phyloP scores from a whole-genome alignment of 1,140 invertebrate species.

The Helicoverpa armigera region DNA sequence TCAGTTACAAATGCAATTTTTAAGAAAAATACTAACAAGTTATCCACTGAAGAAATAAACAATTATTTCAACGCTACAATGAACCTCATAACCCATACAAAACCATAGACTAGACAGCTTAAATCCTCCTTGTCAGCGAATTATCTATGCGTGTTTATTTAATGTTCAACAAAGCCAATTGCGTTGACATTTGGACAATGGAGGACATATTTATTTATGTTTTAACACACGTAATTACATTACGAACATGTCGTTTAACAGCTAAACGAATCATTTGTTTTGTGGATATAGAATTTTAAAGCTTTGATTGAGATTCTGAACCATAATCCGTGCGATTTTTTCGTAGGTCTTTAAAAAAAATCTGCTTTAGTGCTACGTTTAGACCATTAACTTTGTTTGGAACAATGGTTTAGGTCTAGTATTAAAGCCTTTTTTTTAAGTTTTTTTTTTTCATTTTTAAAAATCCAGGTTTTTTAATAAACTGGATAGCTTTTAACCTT shows the following conservation, averaged over 20 bases:
- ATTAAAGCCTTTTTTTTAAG: too few relatives aligned
- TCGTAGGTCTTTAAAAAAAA: too few relatives aligned
- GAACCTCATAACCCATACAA: neutral
- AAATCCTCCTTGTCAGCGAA: constrained; percentile 2
- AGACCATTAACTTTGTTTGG: too few relatives aligned
- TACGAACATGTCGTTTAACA: constrained; percentile 18
- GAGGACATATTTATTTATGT: constrained; percentile 16
- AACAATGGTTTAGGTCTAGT: too few relatives aligned
- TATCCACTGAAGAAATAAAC: neutral
- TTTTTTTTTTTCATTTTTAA: too few relatives aligned
- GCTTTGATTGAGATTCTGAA: too few relatives aligned
- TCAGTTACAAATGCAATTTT: too few relatives aligned
- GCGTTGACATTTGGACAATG: constrained; percentile 4
- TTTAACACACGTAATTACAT: constrained; percentile 31
- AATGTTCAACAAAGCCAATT: neutral
- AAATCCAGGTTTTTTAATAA: too few relatives aligned
- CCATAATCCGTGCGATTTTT: too few relatives aligned
- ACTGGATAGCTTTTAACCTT: too few relatives aligned
- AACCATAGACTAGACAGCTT: neutral
- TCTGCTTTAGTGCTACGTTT: too few relatives aligned
- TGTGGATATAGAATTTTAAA: constrained; percentile 3
- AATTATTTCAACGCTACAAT: neutral
- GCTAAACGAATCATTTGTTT: neutral
- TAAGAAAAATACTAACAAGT: too few relatives aligned
- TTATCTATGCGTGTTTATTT: constrained; percentile 9